Percentiles rank a stretch among this genome's conserved stretches.
phyloP scores from a whole-genome alignment of 2,888 invertebrate species.

The Cosmia trapezina region DNA sequence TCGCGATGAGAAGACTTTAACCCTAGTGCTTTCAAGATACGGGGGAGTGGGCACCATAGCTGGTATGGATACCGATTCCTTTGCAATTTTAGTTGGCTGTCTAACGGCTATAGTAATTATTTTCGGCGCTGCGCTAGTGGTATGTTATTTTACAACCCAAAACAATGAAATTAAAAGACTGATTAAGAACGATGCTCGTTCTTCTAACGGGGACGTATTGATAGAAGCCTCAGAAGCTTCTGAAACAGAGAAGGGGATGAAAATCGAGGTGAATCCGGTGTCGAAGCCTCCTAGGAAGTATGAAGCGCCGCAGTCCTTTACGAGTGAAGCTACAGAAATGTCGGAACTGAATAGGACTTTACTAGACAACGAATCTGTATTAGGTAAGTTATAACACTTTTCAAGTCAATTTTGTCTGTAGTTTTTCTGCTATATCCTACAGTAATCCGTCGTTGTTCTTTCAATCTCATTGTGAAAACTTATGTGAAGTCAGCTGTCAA shows the following conservation, averaged over 20 bases:
- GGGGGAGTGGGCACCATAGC: constrained; percentile 85
- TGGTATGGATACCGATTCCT: constrained; percentile 87
- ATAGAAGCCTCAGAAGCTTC: constrained; percentile 93
- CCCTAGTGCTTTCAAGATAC: constrained; percentile 89
- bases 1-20: constrained; percentile 93
- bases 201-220: constrained; percentile 92
- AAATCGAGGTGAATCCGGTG: constrained; percentile 95
- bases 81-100: constrained; percentile 89
- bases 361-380: constrained; percentile 93
- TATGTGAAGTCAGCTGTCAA: too few species aligned
- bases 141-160: constrained; percentile 90
- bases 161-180: constrained; percentile 90
- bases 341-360: constrained; percentile 95
- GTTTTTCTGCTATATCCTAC: too few species aligned
- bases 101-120: constrained; percentile 85
- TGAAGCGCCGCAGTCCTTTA: constrained; percentile 92
- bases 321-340: constrained; percentile 93
- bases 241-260: constrained; percentile 95
- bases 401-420: background rate
- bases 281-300: constrained; percentile 94
- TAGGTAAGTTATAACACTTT: constrained; percentile 89
- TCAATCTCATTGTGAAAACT: too few species aligned
- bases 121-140: constrained; percentile 84
- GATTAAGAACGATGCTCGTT: constrained; percentile 91
- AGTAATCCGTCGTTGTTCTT: background rate